phyloP scores from a whole-genome alignment of 2,888 invertebrate species.

The Drosophila anomalata region DNA sequence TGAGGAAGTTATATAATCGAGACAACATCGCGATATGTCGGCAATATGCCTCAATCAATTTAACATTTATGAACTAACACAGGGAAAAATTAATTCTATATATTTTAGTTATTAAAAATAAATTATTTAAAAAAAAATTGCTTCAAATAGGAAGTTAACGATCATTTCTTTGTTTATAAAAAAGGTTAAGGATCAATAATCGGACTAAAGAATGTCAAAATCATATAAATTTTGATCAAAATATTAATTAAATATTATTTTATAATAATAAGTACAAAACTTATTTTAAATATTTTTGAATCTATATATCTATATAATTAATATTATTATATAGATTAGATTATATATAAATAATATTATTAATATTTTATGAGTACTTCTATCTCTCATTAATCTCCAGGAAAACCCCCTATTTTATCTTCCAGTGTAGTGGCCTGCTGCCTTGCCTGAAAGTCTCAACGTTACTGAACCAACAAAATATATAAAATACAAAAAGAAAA shows the following conservation, averaged over 20 bases:
- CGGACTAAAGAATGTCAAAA: too few relatives aligned
- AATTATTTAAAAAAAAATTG: not conserved
- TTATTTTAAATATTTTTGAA: too few relatives aligned
- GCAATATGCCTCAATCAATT: slow-evolving; percentile 69
- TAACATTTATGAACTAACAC: slow-evolving; percentile 66
- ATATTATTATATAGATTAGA: too few relatives aligned
- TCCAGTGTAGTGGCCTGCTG: not conserved
- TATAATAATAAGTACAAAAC: too few relatives aligned
- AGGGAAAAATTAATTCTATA: not conserved
- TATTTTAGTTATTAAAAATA: not conserved
- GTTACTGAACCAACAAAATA: slow-evolving; percentile 60
- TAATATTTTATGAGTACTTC: too few relatives aligned
- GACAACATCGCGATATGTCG: slow-evolving; percentile 49
- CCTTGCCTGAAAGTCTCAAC: slow-evolving; percentile 45
- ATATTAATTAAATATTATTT: too few relatives aligned
- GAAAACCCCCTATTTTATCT: not conserved
- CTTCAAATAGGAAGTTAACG: too few relatives aligned
- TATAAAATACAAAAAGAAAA: slow-evolving; percentile 1
- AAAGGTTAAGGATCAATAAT: too few relatives aligned
- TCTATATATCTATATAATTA: too few relatives aligned
- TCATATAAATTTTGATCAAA: too few relatives aligned
- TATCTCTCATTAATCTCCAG: not conserved
- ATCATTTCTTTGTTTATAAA: too few relatives aligned
- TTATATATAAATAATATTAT: too few relatives aligned
- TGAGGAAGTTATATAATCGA: slow-evolving; percentile 76